Conservation (phyloP, 2,888 invertebrate species). For the Corbicula japonica region DNA sequence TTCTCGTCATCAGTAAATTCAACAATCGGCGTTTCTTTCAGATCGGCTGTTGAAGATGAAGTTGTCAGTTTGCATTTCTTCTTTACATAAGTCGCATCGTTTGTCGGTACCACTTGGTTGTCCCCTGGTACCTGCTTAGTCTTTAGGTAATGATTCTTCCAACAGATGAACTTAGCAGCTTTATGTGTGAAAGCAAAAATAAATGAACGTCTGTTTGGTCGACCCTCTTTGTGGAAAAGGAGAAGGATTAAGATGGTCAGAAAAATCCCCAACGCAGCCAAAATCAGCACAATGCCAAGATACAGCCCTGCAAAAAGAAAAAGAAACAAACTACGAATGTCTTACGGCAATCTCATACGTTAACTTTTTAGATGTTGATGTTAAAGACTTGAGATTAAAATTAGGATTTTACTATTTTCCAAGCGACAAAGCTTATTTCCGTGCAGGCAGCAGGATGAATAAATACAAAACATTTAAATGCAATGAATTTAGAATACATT, state of each 20-base stretch:
- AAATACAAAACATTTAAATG: no score
- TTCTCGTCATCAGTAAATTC: neutral
- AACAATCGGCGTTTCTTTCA: neutral
- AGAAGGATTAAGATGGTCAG: slow-evolving; percentile 43
- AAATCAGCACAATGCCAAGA: slow-evolving; percentile 40
- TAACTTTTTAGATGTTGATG: no score
- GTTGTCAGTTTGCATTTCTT: no score
- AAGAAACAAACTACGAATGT: no score
- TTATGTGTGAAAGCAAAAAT: neutral
- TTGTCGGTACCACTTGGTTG: neutral
- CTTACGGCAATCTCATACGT: no score
- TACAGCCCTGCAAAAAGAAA: slow-evolving; percentile 43
- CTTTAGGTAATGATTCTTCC: neutral
- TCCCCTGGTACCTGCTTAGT: neutral
- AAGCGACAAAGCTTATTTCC: no score
- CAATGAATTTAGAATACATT: no score
- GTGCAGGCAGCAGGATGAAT: no score
- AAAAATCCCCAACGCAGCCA: slow-evolving; percentile 38
- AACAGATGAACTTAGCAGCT: slow-evolving; percentile 20
- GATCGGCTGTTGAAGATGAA: no score
- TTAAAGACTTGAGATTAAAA: no score
- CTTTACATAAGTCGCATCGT: no score
- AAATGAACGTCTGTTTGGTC: slow-evolving; percentile 11
- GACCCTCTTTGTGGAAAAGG: slow-evolving; percentile 35
- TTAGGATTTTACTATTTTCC: no score